Evolutionary conservation across 2,113 vertebrate genomes (phyloP).

Genomic region (Dolichallabes microphthalmus): DNA sequence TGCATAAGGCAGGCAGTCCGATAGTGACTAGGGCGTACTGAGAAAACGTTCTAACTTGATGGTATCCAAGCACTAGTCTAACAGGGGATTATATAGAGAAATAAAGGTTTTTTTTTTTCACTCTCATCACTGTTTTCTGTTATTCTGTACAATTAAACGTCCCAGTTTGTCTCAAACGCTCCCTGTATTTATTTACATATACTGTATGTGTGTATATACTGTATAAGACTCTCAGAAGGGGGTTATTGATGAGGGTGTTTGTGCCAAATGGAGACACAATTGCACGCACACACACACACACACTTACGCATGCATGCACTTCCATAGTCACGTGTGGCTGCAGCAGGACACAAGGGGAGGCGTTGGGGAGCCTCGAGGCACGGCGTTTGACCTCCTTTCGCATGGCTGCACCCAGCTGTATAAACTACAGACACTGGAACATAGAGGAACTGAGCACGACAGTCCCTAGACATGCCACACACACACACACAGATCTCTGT

Average conservation of each 20-base stretch:
- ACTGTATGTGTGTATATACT: no score
- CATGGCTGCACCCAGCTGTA: conserved; percentile 59
- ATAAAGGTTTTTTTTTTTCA: no score
- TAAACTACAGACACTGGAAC: conserved; percentile 51
- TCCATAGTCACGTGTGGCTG: conserved; percentile 19
- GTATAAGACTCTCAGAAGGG: neutral
- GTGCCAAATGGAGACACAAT: conserved; percentile 10
- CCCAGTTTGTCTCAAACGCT: no score
- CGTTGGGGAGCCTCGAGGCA: conserved; percentile 20
- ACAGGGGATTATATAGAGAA: no score
- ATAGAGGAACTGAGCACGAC: conserved; percentile 43
- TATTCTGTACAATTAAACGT: no score
- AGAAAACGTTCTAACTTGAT: no score
- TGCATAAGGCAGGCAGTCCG: no score
- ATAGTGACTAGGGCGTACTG: no score
- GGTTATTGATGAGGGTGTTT: neutral
- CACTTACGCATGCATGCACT: conserved; percentile 29
- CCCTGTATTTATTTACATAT: no score
- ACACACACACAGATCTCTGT: conserved; percentile 36
- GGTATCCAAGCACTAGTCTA: no score
- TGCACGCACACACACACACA: conserved; percentile 35
- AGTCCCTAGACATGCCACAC: conserved; percentile 35
- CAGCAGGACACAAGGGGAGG: conserved; percentile 25
- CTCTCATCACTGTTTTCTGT: no score
- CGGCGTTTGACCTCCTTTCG: conserved; percentile 60